phyloP scores from a whole-genome alignment of 2,888 invertebrate genomes.

The Mechanitis mazaeus region DNA sequence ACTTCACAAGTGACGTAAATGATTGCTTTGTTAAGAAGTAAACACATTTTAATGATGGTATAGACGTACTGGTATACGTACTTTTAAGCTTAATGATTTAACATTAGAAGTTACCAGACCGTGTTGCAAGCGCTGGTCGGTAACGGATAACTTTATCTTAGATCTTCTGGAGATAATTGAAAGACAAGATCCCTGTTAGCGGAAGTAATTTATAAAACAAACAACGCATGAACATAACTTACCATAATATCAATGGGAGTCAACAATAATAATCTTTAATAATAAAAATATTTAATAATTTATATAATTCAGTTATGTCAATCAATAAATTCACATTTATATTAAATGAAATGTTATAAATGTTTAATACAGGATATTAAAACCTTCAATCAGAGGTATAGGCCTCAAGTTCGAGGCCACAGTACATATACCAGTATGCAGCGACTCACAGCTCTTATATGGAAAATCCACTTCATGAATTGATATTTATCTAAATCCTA shows the following conservation, averaged over 20 bases:
- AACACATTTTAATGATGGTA: too few relatives aligned
- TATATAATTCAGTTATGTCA: too few relatives aligned
- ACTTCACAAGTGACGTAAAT: too few relatives aligned
- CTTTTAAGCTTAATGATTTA: background rate
- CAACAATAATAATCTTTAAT: too few relatives aligned
- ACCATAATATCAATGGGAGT: background rate
- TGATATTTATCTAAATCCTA: constrained; percentile 27
- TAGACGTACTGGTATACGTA: too few relatives aligned
- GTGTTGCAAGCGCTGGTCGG: constrained; percentile 23
- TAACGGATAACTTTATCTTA: constrained; percentile 32
- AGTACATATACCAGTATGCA: constrained; percentile 25
- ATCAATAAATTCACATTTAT: too few relatives aligned
- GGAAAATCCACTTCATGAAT: constrained; percentile 30
- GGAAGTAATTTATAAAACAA: constrained; percentile 31
- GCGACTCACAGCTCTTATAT: constrained; percentile 32
- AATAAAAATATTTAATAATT: too few relatives aligned
- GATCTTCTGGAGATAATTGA: constrained; percentile 39
- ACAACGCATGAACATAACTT: background rate
- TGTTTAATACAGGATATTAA: too few relatives aligned
- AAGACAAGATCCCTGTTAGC: constrained; percentile 27
- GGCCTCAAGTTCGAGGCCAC: constrained; percentile 32
- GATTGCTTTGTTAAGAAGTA: too few relatives aligned
- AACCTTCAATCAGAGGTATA: constrained; percentile 5
- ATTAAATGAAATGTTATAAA: too few relatives aligned
- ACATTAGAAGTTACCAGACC: constrained; percentile 18